Evolutionary conservation across 2,113 vertebrate species (phyloP), one percentile per base, ranked within the genome.

Genomic region (Bubo blakistoni): DNA sequence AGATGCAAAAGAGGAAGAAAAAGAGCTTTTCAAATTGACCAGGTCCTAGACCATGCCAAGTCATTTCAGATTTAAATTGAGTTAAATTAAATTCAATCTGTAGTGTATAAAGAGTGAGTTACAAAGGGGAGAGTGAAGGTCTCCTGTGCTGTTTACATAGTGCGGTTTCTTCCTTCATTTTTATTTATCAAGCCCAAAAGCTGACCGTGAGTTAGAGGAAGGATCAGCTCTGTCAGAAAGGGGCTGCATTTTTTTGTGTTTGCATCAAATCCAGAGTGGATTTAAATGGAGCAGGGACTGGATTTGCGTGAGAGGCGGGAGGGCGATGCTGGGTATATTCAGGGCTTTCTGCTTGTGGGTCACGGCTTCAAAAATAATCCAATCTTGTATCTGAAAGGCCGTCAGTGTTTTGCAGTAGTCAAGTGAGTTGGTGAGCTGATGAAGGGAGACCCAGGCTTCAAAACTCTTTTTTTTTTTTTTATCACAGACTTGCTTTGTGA

Each of bases 351-450:
- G 20, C 57, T 29, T n/a, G 2, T 2, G 20, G 81, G 46, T 65
- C 49, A 5, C 9, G 4, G 29, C 7, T 57, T 63, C 59, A 20
- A 8, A 18, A n/a, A 5, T 3, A 24, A 74, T 38, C 65, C 47
- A 14, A 0, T 24, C 59, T 21, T 1, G 0, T 25, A 15, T 26
- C 29, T 21, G 47, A 51, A 13, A 52, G 69, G 77, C 46, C 22
- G 0, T 44, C 7, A 0, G 26, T 5, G 34, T 40, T 21, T 5
- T 2, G 10, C 22, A 3, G 46, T 3, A n/a, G 29, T 1, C 17
- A 22, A 40, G 24, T 32, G 90, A 65, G 21, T 8, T 19, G 26
- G 6, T 20, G 85, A 88, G 70, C 26, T 36, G 73, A 49, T 21
- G 7, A 16, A 34, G 26, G 67, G 19, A 49, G 27, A 4, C 18